Evolutionary conservation across 2,797 vertebrate genomes (phyloP).

Genomic region (Scyliorhinus canicula): DNA sequence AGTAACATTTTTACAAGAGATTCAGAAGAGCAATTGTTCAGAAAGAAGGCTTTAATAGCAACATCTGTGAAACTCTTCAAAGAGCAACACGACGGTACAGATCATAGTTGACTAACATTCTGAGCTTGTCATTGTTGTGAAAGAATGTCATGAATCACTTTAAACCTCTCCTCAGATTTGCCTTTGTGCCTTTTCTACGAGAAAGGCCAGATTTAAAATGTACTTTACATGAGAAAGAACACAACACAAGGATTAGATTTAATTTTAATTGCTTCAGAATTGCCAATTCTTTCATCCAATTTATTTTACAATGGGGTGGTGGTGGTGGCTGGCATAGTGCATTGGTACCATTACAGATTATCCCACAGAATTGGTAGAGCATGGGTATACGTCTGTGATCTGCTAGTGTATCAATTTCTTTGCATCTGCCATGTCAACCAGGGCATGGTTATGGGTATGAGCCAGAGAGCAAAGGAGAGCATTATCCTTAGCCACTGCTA

Average conservation of each 20-base stretch:
- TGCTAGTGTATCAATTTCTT: too few species aligned
- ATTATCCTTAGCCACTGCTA: not conserved
- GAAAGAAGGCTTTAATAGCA: not conserved
- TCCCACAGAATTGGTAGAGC: not conserved
- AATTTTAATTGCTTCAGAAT: not conserved
- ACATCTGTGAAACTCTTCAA: constrained; percentile 22
- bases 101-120: constrained; percentile 12
- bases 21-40: not conserved
- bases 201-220: not conserved
- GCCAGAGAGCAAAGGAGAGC: not conserved
- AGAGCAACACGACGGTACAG: not conserved
- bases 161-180: not conserved
- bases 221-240: not conserved
- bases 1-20: constrained; percentile 23
- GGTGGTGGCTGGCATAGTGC: not conserved
- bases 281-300: not conserved
- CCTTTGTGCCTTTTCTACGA: not conserved
- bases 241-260: not conserved
- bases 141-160: not conserved
- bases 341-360: not conserved
- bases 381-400: not conserved
- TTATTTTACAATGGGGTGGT: not conserved
- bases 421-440: not conserved
- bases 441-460: not conserved
- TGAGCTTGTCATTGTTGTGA: not conserved